These are phyloP conservation scores for Pachyramphus minor DNA, from an alignment of 2,113 vertebrate species.

Conservation along the genomic window DNA sequence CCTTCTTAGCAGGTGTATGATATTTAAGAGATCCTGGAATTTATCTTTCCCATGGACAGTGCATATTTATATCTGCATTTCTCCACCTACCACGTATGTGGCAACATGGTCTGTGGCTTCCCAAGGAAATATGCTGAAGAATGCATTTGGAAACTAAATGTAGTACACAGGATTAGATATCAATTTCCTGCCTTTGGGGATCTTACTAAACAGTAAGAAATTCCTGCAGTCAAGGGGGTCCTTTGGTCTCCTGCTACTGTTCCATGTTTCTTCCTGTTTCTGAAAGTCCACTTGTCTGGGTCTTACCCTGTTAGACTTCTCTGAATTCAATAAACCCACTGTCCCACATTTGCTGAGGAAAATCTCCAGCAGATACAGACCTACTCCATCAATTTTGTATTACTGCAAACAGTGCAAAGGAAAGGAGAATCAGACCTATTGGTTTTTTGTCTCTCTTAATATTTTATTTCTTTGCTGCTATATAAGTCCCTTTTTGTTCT, in stretches of 20 bases:
- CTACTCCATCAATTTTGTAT: not conserved
- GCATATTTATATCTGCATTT: not conserved
- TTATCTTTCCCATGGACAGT: not conserved
- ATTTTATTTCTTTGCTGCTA: not conserved
- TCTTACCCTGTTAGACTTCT: not conserved
- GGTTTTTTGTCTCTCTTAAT: not conserved
- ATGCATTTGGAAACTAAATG: not conserved
- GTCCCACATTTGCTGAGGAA: not conserved
- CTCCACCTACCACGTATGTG: accelerated
- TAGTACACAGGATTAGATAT: not conserved
- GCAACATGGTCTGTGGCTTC: not conserved
- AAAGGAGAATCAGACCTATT: not conserved
- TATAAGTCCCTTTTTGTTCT: not conserved
- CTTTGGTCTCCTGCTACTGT: not conserved
- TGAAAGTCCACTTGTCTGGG: not conserved
- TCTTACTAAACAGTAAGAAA: not conserved
- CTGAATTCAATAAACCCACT: not conserved
- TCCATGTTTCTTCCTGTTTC: not conserved
- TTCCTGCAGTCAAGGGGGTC: not conserved
- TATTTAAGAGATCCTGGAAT: not conserved
- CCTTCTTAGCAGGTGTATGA: not conserved
- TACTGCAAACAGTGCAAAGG: not conserved
- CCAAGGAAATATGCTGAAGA: not conserved
- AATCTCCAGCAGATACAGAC: not conserved
- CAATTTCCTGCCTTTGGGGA: not conserved